Evolutionary conservation across 2,888 invertebrate species (phyloP).

Genomic region (Nysson spinosus): DNA sequence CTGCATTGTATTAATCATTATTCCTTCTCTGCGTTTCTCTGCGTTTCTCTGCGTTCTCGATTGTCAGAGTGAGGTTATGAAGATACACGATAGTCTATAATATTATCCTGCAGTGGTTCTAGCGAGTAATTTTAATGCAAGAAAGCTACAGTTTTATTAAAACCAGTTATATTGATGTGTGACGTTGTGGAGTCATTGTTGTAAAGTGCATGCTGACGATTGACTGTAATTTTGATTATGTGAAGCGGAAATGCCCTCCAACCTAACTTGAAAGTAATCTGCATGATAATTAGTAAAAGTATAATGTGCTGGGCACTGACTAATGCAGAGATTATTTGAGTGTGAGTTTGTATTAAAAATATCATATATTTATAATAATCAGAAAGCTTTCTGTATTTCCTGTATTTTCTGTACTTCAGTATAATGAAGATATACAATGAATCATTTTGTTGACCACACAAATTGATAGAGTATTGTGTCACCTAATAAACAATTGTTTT

Average conservation of each 20-base stretch:
- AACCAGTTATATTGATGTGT: conserved; percentile 22
- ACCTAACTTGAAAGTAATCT: conserved; percentile 10
- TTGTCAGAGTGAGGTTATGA: conserved; percentile 55
- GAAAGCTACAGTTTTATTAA: conserved; percentile 24
- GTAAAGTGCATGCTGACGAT: conserved; percentile 1
- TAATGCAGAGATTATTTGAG: too few relatives aligned
- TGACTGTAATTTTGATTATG: conserved; percentile 23
- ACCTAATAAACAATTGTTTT: too few relatives aligned
- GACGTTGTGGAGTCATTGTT: conserved; percentile 7
- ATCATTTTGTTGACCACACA: too few relatives aligned
- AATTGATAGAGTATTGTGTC: too few relatives aligned
- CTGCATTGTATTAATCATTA: conserved; percentile 16
- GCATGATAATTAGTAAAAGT: background rate
- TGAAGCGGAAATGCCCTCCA: conserved; percentile 14
- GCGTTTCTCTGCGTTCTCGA: conserved; percentile 9
- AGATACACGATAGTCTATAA: conserved; percentile 42
- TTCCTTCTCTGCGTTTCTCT: conserved; percentile 15
- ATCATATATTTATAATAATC: too few relatives aligned
- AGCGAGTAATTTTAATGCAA: conserved; percentile 31
- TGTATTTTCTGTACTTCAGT: too few relatives aligned
- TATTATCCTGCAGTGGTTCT: conserved; percentile 34
- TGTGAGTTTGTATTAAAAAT: too few relatives aligned
- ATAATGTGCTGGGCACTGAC: too few relatives aligned
- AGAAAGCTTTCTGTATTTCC: too few relatives aligned
- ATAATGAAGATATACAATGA: background rate